phyloP scores from a whole-genome alignment of 2,888 invertebrate species.

The Drosophila leonis region DNA sequence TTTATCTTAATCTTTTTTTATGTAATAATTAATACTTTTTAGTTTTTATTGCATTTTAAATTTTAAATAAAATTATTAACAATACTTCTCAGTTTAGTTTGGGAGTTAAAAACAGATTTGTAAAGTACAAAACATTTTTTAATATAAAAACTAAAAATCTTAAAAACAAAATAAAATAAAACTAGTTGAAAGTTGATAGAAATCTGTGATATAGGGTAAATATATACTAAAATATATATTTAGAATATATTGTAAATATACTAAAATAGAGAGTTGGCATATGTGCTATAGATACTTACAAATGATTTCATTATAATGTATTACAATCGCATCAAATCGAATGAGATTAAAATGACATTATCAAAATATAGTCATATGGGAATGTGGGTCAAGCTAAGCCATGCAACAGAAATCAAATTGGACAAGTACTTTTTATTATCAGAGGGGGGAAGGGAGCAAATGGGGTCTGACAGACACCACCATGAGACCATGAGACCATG shows the following conservation, averaged over 20 bases:
- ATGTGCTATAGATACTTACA: background rate
- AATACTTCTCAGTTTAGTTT: background rate
- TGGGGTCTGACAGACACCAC: background rate
- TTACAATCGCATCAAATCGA: background rate
- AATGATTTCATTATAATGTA: background rate
- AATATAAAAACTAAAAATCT: too few relatives aligned
- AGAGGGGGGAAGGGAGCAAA: background rate
- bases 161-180: too few relatives aligned
- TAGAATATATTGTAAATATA: too few relatives aligned
- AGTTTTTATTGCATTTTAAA: background rate
- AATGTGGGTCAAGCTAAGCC: constrained; percentile 63
- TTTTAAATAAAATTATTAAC: too few relatives aligned
- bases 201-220: background rate
- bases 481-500: constrained; percentile 43
- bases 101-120: background rate
- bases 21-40: background rate
- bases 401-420: constrained; percentile 56
- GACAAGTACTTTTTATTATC: constrained; percentile 21
- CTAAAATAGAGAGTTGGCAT: background rate
- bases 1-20: too few relatives aligned
- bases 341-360: constrained; percentile 2
- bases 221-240: too few relatives aligned
- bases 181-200: background rate
- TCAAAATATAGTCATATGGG: background rate
- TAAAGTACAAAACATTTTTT: too few relatives aligned